Conservation (phyloP, 2,797 vertebrate species). For the Peromyscus melanophrys region DNA sequence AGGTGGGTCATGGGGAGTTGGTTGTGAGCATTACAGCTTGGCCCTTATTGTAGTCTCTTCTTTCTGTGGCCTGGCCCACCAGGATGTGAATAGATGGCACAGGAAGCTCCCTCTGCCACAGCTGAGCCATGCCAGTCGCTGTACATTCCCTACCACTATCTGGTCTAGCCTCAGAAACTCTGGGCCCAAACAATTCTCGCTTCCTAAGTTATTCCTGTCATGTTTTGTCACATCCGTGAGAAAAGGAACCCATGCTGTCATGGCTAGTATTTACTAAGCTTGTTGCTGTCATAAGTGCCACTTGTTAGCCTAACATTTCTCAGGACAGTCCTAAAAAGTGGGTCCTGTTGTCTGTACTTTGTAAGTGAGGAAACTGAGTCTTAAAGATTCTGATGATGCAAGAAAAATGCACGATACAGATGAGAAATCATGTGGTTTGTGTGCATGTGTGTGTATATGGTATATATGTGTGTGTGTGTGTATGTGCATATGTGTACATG, state of each 20-base stretch:
- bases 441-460: background rate
- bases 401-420: background rate
- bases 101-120: background rate
- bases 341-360: background rate
- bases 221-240: background rate
- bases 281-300: background rate
- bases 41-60: no score
- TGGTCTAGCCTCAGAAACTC: background rate
- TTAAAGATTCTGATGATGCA: conserved; percentile 7
- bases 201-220: background rate
- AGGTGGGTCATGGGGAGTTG: background rate
- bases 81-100: background rate
- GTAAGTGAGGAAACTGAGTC: conserved; percentile 13
- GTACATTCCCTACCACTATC: background rate
- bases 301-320: conserved; percentile 20
- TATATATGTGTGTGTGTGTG: background rate
- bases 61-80: background rate
- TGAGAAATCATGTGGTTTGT: background rate
- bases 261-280: conserved; percentile 29
- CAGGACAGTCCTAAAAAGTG: conserved; percentile 16
- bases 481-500: background rate
- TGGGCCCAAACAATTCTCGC: background rate
- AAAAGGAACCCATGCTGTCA: background rate
- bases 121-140: background rate
- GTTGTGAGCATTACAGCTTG: background rate